Evolutionary conservation across 2,113 vertebrate species (phyloP).

Genomic region (Scopus umbretta): DNA sequence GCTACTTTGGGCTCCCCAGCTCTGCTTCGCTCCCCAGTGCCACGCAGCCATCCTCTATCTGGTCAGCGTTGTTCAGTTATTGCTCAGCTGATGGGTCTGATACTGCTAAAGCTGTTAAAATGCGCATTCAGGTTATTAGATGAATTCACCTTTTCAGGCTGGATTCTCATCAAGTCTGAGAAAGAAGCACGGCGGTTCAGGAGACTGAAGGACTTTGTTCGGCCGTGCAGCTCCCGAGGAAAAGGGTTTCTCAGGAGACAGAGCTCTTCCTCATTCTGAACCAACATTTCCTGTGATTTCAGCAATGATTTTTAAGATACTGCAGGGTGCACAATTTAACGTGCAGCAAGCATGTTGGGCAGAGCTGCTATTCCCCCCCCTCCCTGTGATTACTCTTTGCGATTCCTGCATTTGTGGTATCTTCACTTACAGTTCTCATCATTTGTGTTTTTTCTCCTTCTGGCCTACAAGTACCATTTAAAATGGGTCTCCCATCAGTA

Average conservation of each 20-base stretch:
- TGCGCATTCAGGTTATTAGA: neutral
- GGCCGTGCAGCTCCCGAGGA: neutral
- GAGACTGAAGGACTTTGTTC: neutral
- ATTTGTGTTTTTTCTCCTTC: neutral
- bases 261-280: conserved; percentile 9
- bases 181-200: neutral
- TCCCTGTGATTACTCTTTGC: neutral
- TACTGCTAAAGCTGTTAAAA: neutral
- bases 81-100: neutral
- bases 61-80: neutral
- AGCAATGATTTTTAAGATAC: neutral
- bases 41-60: neutral
- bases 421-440: neutral
- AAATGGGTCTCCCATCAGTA: neutral
- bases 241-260: neutral
- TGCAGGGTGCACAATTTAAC: neutral
- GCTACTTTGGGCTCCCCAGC: neutral
- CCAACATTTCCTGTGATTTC: conserved; percentile 20
- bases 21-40: neutral
- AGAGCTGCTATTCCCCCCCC: neutral
- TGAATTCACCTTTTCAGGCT: neutral
- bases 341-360: neutral
- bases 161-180: neutral
- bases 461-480: neutral
- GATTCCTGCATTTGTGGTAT: neutral